These are phyloP conservation scores for Pygathrix nemaeus DNA, from an alignment of 2,113 vertebrate species.

Conservation along the genomic window DNA sequence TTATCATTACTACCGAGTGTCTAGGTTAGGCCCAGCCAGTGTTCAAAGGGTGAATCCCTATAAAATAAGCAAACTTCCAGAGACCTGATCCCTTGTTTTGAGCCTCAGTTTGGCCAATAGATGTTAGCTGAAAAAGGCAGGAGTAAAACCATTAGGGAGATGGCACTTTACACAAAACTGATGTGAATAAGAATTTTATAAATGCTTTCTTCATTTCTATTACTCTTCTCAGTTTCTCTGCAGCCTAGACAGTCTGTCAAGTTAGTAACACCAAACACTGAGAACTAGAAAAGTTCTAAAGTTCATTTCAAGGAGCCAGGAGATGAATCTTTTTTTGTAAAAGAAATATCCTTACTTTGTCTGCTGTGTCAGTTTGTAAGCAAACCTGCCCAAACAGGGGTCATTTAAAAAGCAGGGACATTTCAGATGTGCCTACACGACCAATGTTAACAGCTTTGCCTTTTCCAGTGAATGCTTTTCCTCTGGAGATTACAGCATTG, in stretches of 20 bases:
- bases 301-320: not conserved
- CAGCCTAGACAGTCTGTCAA: not conserved
- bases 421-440: not conserved
- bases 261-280: not conserved
- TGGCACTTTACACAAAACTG: not conserved
- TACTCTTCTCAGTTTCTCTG: not conserved
- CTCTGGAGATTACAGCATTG: fast-evolving
- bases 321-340: not conserved
- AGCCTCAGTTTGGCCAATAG: not conserved
- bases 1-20: not conserved
- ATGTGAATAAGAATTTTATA: not conserved
- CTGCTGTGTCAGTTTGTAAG: not conserved
- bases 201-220: constrained; percentile 1
- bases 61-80: not conserved
- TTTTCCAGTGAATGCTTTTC: not conserved
- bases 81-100: not conserved
- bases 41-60: too few species aligned
- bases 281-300: not conserved
- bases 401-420: not conserved
- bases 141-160: not conserved
- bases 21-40: not conserved
- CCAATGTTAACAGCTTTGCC: fast-evolving
- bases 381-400: not conserved
- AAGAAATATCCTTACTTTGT: not conserved
- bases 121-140: not conserved